These are phyloP conservation scores for Drosophila affinis DNA, from an alignment of 2,888 invertebrate species.

Conservation along the genomic window DNA sequence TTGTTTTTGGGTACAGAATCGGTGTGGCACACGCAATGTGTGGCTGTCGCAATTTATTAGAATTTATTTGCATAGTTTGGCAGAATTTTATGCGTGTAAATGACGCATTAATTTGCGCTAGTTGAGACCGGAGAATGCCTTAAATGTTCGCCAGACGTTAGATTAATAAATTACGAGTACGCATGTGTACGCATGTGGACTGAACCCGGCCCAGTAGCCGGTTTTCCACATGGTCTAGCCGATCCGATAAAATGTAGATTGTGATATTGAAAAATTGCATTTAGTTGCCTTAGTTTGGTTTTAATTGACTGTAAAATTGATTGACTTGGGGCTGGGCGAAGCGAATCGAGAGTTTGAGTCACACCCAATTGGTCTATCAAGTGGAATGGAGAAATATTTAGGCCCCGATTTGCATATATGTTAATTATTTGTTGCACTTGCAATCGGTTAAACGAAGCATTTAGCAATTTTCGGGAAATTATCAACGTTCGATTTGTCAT, in stretches of 20 bases:
- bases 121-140: slow-evolving; percentile 60
- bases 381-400: slow-evolving; percentile 28
- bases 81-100: slow-evolving; percentile 56
- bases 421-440: slow-evolving; percentile 12
- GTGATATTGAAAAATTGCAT: slow-evolving; percentile 38
- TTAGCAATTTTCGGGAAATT: slow-evolving; percentile 34
- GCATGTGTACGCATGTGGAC: slow-evolving; percentile 3
- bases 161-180: slow-evolving; percentile 28
- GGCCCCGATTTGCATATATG: slow-evolving; percentile 51
- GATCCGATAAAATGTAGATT: slow-evolving; percentile 47
- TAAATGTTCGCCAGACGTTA: slow-evolving; percentile 47
- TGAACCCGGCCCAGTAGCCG: slow-evolving; percentile 31
- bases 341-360: slow-evolving; percentile 20
- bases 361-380: slow-evolving; percentile 36
- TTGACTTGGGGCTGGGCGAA: slow-evolving; percentile 38
- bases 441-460: slow-evolving; percentile 5
- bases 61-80: slow-evolving; percentile 41
- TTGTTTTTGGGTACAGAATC: not conserved
- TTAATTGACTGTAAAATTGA: slow-evolving; percentile 64
- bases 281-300: slow-evolving; percentile 43
- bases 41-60: slow-evolving; percentile 57
- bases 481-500: slow-evolving; percentile 28
- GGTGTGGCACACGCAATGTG: slow-evolving; percentile 25
- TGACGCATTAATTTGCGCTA: slow-evolving; percentile 60
- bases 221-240: slow-evolving; percentile 32